A percentile compares a stretch with the other conserved stretches of the same genome.
Conservation (phyloP, 2,113 vertebrate genomes). For the Platycercus adscitus region DNA sequence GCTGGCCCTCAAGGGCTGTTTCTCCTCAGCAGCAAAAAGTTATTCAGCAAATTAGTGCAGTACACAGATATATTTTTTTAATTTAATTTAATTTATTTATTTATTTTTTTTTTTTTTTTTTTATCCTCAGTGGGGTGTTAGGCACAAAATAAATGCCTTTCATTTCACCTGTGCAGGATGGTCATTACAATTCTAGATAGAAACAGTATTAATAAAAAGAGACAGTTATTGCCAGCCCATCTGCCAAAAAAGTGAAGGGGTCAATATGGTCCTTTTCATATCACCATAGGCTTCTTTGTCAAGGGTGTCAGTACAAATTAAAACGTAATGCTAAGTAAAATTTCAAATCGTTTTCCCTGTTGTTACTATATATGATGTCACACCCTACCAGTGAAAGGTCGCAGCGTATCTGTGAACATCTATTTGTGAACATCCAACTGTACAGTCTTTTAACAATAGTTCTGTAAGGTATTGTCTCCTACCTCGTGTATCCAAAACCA, state of each 20-base stretch:
- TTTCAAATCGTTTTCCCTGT: background rate
- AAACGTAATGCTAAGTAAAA: background rate
- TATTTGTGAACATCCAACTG: background rate
- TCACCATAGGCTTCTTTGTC: background rate
- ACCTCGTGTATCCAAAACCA: background rate
- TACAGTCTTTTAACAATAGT: background rate
- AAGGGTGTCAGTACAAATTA: background rate
- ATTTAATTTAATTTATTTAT: too few relatives aligned
- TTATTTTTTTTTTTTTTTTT: too few relatives aligned
- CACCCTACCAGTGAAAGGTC: background rate
- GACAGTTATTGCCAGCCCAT: conserved; percentile 35
- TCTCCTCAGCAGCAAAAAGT: conserved; percentile 37
- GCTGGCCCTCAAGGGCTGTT: conserved; percentile 9
- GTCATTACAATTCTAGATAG: conserved; percentile 49
- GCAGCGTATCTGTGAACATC: background rate
- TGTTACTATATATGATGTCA: background rate
- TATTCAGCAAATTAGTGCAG: conserved; percentile 61
- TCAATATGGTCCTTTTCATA: conserved; percentile 16
- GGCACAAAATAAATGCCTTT: conserved; percentile 63
- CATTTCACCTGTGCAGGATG: conserved; percentile 57
- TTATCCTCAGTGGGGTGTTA: background rate
- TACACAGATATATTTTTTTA: conserved; percentile 35
- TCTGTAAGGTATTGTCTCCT: background rate
- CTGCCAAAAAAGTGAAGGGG: conserved; percentile 13
- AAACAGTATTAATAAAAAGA: conserved; percentile 66